Conservation (phyloP, 2,113 vertebrate species). For the Trematocara nigrifrons region DNA sequence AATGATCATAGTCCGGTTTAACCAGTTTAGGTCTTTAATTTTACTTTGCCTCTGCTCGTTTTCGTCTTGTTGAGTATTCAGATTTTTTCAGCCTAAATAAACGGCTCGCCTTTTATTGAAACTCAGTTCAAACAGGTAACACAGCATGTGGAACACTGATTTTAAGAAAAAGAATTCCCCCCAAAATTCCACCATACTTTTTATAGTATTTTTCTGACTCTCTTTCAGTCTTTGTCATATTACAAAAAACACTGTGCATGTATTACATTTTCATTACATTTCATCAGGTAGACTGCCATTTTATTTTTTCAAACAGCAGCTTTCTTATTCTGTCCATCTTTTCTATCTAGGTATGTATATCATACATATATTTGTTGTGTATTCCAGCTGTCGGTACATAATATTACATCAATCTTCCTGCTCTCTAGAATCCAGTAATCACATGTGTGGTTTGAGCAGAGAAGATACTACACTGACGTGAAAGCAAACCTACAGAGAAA, state of each 20-base stretch:
- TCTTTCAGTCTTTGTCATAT: neutral
- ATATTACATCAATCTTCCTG: constrained; percentile 35
- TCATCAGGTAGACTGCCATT: neutral
- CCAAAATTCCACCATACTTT: neutral
- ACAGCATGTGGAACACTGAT: neutral
- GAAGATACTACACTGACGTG: constrained; percentile 34
- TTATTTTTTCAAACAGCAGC: neutral
- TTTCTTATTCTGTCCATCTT: neutral
- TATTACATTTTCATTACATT: neutral
- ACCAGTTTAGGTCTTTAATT: neutral
- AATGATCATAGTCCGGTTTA: neutral
- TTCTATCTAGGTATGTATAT: neutral
- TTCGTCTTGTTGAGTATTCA: neutral
- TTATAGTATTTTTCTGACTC: neutral
- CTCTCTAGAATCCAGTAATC: constrained; percentile 29
- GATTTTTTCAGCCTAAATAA: neutral
- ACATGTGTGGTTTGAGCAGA: constrained; percentile 21
- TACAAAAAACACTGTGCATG: neutral
- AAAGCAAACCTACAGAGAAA: constrained; percentile 57
- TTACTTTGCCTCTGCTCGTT: neutral
- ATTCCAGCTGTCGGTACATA: constrained; percentile 3
- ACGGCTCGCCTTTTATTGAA: neutral
- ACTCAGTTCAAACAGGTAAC: neutral
- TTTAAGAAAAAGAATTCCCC: neutral
- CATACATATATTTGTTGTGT: constrained; percentile 3